Evolutionary conservation across 2,113 vertebrate genomes (phyloP), one percentile per base, ranked within the genome.

Genomic region (Halichoerus grypus): DNA sequence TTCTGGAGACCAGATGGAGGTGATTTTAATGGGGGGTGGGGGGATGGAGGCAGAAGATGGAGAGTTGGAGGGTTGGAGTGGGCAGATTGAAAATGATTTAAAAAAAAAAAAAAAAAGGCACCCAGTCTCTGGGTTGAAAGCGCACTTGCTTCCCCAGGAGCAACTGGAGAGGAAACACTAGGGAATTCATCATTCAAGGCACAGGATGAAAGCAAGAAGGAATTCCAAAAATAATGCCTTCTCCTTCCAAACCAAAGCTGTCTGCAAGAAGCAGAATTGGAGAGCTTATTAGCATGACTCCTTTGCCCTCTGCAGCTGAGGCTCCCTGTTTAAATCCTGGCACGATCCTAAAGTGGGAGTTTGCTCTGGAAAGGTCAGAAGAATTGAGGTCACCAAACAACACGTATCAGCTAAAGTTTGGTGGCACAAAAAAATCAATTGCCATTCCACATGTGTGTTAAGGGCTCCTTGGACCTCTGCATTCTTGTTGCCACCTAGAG

Each of bases 181-280:
- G 33, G 33, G 87, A 5, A 3, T 96, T 98, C 96, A 97, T 98
- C 94, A 94, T 80, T 97, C 55, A 16, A 76, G 57, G 28, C 79
- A 76, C 84, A 83, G 94, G 79, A 86, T 74, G 83, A 96, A 98
- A 94, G 97, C 94, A 93, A 49, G 71, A 92, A 95, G 14, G 39
- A 46, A 71, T 98, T 97, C 98, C 98, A 98, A 98, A 98, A 99
- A 98, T 97, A 98, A 96, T 61, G 46, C 63, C 72, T 91, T 95
- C 82, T 61, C 82, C 74, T 92, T 69, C 46, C 91, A 93, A 98
- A 98, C 74, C 53, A 59, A 98, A 97, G 96, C 97, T 22, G 49
- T 92, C 95, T 97, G 96, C 79, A 96, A 95, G 95, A 95, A 93
- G 87, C 96, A 94, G 92, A 94, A 87, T 65, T 81, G 81, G 85